These are phyloP conservation scores for Crypturellus tataupa DNA, from an alignment of 2,797 vertebrate species.

Conservation along the genomic window DNA sequence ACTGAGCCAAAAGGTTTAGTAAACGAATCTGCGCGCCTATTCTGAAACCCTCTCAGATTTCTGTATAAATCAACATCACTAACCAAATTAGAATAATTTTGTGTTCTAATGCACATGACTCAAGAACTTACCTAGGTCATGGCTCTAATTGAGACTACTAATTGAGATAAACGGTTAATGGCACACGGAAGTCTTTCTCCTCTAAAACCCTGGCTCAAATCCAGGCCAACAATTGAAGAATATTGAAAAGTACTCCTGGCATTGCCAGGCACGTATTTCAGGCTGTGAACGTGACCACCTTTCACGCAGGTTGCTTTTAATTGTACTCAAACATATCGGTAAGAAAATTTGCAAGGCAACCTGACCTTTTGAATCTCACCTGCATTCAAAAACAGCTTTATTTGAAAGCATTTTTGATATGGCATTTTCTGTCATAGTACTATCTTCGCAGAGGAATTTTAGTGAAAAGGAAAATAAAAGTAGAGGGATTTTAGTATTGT, in stretches of 20 bases:
- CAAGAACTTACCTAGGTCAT: background rate
- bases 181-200: background rate
- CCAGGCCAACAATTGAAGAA: background rate
- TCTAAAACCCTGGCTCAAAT: background rate
- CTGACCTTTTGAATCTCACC: background rate
- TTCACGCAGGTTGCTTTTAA: background rate
- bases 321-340: background rate
- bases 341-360: background rate
- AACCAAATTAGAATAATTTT: background rate
- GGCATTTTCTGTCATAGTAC: background rate
- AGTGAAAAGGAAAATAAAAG: background rate
- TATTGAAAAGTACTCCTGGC: background rate
- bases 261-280: background rate
- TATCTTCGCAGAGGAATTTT: background rate
- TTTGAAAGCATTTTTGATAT: background rate
- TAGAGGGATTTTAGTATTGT: background rate
- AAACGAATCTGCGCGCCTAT: background rate
- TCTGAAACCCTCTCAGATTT: background rate
- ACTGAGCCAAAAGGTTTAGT: background rate
- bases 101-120: background rate
- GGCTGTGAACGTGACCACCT: background rate
- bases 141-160: background rate
- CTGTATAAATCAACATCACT: background rate
- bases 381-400: background rate
- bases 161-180: background rate